These are phyloP conservation scores for Nasonia oneida DNA, from an alignment of 2,888 invertebrate genomes.

Conservation along the genomic window DNA sequence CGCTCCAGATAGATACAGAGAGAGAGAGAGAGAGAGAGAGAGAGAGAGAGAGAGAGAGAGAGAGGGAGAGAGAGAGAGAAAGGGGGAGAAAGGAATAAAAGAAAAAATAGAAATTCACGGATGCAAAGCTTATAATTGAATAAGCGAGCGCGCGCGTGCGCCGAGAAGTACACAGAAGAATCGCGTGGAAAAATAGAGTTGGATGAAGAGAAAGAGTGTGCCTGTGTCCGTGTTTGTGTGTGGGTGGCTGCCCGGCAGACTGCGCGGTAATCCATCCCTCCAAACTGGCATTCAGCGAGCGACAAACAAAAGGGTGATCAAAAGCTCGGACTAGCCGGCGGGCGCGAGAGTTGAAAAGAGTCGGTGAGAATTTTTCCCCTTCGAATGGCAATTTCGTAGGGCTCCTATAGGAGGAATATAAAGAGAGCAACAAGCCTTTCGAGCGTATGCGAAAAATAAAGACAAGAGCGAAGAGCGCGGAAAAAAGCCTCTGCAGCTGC, in stretches of 20 bases:
- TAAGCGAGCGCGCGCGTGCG: conserved; percentile 37
- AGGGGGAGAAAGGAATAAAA: background rate
- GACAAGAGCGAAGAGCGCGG: background rate
- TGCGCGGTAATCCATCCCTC: conserved; percentile 69
- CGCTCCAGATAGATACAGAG: background rate
- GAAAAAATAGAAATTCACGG: conserved; percentile 64
- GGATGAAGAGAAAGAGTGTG: background rate
- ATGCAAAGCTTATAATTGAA: conserved; percentile 67
- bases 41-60: no score
- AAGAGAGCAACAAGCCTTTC: conserved; percentile 31
- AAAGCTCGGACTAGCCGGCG: conserved; percentile 63
- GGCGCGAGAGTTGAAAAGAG: conserved; percentile 28
- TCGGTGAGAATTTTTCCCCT: conserved; percentile 11
- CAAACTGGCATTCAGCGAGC: conserved; percentile 68
- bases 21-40: no score
- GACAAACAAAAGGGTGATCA: conserved; percentile 72
- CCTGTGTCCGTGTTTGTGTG: background rate
- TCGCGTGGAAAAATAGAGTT: background rate
- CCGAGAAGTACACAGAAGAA: conserved; percentile 5
- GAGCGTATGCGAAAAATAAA: conserved; percentile 19
- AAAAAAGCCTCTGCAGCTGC: conserved; percentile 13
- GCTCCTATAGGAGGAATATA: background rate
- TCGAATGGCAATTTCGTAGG: conserved; percentile 37
- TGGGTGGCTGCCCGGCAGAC: background rate
- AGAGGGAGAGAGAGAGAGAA: background rate